These are phyloP conservation scores for Drosophila takahashii DNA, from an alignment of 1,140 invertebrate genomes.

Conservation along the genomic window DNA sequence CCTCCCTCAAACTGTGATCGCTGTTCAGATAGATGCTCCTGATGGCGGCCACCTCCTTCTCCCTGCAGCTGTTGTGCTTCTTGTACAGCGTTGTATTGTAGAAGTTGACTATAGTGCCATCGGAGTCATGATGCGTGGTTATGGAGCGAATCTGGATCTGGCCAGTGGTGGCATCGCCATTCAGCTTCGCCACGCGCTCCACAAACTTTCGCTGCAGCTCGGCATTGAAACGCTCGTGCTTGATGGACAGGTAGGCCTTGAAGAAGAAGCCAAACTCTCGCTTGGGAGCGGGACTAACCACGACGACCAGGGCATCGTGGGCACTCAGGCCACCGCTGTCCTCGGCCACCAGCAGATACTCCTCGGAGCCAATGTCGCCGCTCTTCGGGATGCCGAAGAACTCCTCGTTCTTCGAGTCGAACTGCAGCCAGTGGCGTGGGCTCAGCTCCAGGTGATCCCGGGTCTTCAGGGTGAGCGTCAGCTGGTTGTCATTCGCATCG, in stretches of 20 bases:
- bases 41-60: slow-evolving; percentile 90
- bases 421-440: slow-evolving; percentile 93
- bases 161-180: slow-evolving; percentile 90
- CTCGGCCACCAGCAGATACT: slow-evolving; percentile 91
- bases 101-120: slow-evolving; percentile 76
- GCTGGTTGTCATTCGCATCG: slow-evolving; percentile 92
- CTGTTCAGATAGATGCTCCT: slow-evolving; percentile 89
- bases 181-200: slow-evolving; percentile 90
- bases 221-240: slow-evolving; percentile 90
- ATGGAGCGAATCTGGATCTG: slow-evolving; percentile 89
- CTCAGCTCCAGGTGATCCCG: slow-evolving; percentile 89
- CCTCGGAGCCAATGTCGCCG: slow-evolving; percentile 88
- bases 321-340: slow-evolving; percentile 89
- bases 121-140: slow-evolving; percentile 68
- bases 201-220: slow-evolving; percentile 91
- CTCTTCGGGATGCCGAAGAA: slow-evolving; percentile 93
- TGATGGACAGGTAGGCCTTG: slow-evolving; percentile 91
- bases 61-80: slow-evolving; percentile 89
- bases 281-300: slow-evolving; percentile 87
- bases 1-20: slow-evolving; percentile 87
- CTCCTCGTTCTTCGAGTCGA: slow-evolving; percentile 94
- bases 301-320: slow-evolving; percentile 92
- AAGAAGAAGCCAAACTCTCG: slow-evolving; percentile 89
- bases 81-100: slow-evolving; percentile 89
- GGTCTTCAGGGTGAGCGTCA: slow-evolving; percentile 89